Evolutionary conservation across 2,888 invertebrate genomes (phyloP).

Genomic region (Steromphala cineraria): DNA sequence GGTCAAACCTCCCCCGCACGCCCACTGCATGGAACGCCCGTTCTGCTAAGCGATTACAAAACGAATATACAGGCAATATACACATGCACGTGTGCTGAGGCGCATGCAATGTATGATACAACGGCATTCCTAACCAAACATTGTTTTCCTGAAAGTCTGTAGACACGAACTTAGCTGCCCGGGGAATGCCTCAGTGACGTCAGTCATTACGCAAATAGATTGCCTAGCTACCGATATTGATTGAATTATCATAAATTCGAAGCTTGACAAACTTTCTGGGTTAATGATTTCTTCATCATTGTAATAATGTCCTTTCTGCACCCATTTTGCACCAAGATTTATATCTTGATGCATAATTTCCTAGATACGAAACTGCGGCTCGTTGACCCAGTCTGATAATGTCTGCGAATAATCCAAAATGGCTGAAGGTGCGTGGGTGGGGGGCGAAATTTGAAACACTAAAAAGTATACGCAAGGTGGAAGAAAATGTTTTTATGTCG

Average conservation of each 20-base stretch:
- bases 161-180: conserved; percentile 9
- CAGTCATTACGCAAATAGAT: conserved; percentile 18
- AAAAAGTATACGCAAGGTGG: neutral
- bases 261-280: neutral
- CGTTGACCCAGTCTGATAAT: neutral
- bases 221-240: conserved; percentile 7
- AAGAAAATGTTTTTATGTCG: neutral
- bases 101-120: neutral
- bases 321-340: neutral
- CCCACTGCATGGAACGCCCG: neutral
- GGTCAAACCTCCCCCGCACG: conserved; percentile 7
- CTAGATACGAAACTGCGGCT: conserved; percentile 3
- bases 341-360: neutral
- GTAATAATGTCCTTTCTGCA: neutral
- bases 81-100: neutral
- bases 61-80: neutral
- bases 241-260: neutral
- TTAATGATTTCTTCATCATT: neutral
- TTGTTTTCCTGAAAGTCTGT: neutral
- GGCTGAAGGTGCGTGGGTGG: conserved; percentile 27
- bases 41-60: neutral
- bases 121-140: neutral
- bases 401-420: conserved; percentile 22
- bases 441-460: conserved; percentile 29
- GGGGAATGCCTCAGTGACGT: conserved; percentile 10